Evolutionary conservation across 2,888 invertebrate species (phyloP), one percentile per base, ranked within the genome.

Genomic region (Elegia similella): DNA sequence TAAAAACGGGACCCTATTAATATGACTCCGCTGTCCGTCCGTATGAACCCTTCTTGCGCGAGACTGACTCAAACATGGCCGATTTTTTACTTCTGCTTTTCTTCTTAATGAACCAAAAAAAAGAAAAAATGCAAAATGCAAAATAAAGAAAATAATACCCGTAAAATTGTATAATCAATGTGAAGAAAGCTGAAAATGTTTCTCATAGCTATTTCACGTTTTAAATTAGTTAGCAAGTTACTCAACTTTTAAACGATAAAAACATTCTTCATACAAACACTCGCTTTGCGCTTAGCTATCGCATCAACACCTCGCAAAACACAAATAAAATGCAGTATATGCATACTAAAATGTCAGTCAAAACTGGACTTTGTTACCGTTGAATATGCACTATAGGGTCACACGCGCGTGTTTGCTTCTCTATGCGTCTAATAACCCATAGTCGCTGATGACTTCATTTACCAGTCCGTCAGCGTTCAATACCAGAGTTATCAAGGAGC

Each of bases 381-480:
- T 5, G 15, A 53, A 44, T 50, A 50, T 16, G 42, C 0, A 8
- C 44, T 44, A 44, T 57, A 59, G 48, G 54, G 38, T 16, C 5
- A 44, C 17, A 6, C 7, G 10, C 1, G 43, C 12, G 17, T 29
- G 15, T 42, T 42, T 23, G 7, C 23, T n/a, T 8, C 38, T 53
- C 30, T 56, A 52, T 7, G 38, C 46, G 38, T 30, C 42, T 44
- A 43, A 60, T 56, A 50, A 23, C 5, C 23, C 23, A 23, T 23
- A 23, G 23, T 23, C 23, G 23, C 64, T 69, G 75, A 75, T 78
- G 78, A 78, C 75, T 79, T 75, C 76, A 77, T 69, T 42, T 29
- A 34, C 15, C 16, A 2, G 23, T 23, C 23, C 32, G 50, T 16
- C 50, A 50, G 17, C 53, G 23, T 30, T 17, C 17, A 34, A n/a